These are phyloP conservation scores for Aphodius sticticus DNA, from an alignment of 2,888 invertebrate species.

Conservation along the genomic window DNA sequence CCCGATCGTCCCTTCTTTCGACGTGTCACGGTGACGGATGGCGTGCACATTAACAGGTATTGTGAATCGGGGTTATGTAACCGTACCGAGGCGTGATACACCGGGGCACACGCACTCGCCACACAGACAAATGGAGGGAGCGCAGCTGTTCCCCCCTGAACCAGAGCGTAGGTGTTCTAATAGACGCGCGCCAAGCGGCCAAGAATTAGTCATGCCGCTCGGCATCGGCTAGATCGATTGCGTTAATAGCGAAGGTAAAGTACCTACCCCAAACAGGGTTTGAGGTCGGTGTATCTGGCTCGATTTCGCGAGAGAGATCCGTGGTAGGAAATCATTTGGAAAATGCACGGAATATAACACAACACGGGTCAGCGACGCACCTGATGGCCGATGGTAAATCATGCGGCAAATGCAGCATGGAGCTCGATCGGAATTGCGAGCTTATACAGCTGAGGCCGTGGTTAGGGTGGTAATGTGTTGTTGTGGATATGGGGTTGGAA, in stretches of 20 bases:
- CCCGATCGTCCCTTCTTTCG: slow-evolving; percentile 13
- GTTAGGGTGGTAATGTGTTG: too few relatives aligned
- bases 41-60: slow-evolving; percentile 36
- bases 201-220: slow-evolving; percentile 54
- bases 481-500: too few relatives aligned
- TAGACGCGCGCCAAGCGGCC: slow-evolving; percentile 47
- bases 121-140: slow-evolving; percentile 49
- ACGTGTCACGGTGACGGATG: slow-evolving; percentile 28
- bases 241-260: slow-evolving; percentile 48
- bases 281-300: not conserved
- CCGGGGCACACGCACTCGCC: slow-evolving; percentile 37
- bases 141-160: slow-evolving; percentile 50
- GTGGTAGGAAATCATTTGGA: not conserved
- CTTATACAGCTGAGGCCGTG: too few relatives aligned
- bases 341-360: not conserved
- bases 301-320: not conserved
- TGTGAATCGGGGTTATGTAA: slow-evolving; percentile 32
- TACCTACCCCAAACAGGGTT: not conserved
- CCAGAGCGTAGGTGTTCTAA: slow-evolving; percentile 49
- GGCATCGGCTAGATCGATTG: slow-evolving; percentile 51
- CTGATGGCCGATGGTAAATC: not conserved
- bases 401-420: not conserved
- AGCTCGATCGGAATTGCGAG: not conserved
- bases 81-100: slow-evolving; percentile 41
- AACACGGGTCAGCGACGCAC: slow-evolving; percentile 5